Evolutionary conservation across 2,797 vertebrate genomes (phyloP), one percentile per base, ranked within the genome.

Genomic region (Rhinophrynus dorsalis): DNA sequence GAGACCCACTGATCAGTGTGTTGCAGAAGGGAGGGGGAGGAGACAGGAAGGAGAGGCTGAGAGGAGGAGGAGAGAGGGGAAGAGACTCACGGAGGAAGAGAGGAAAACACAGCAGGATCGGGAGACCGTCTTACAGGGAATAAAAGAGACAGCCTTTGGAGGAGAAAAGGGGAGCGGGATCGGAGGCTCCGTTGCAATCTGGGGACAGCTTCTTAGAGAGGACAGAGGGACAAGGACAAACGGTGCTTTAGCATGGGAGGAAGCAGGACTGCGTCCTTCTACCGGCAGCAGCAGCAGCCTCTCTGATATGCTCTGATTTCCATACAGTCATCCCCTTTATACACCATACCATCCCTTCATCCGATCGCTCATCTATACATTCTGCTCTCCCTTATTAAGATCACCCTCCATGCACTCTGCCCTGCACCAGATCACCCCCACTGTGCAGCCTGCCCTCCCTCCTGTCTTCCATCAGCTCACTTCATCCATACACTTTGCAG

Each of bases 61-160:
- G 60, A 58, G 61, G 33, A 50, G 51, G 60, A 51, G 66, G 35
- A 45, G 48, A 35, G 17, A 44, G 18, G 69, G 27, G 35, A 52
- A 52, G 60, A 58, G 42, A 45, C 50, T 55, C 59, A 57, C 58
- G 29, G 68, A 20, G 3, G 1, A 3, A 5, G 1, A 24, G 47
- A 72, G 61, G 69, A 72, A 72, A 72, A 72, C 68, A 72, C 69
- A 72, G 69, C 61, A 66, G 61, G 69, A 65, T 51, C 61, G 12
- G 61, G 69, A 59, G 61, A 51, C 42, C 44, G 68, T 63, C 59
- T 56, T 50, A 11, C 30, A 24, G 60, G 68, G 58, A 48, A 57
- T 62, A 70, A 47, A 71, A 38, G 44, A 47, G 32, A 56, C 30
- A 58, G 20, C 69, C 32, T 10, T 9, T 1, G 45, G 23, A 29